Evolutionary conservation across 2,888 invertebrate genomes (phyloP).

Genomic region (Diarsia mendica): DNA sequence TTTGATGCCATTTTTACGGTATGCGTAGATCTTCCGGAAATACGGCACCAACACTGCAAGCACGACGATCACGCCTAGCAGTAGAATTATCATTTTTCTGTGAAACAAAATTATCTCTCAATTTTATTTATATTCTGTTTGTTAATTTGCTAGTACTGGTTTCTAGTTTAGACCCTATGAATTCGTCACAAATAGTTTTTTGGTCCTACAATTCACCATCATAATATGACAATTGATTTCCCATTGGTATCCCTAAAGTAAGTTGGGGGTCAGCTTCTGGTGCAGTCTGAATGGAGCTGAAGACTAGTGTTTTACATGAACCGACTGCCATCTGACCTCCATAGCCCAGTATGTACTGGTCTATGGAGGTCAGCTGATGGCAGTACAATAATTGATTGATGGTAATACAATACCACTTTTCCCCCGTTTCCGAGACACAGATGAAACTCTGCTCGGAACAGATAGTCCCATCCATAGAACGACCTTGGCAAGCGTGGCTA

Average conservation of each 20-base stretch:
- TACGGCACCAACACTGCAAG: slow-evolving; percentile 63
- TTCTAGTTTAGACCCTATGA: background rate
- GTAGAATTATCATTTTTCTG: slow-evolving; percentile 65
- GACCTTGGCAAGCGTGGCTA: background rate
- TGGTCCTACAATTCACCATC: background rate
- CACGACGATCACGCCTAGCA: slow-evolving; percentile 65
- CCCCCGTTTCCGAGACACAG: background rate
- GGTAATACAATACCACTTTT: background rate
- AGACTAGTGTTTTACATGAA: background rate
- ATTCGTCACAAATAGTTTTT: background rate
- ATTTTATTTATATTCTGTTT: background rate
- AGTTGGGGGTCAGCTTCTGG: background rate
- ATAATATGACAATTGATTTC: background rate
- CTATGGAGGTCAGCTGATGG: too few relatives aligned
- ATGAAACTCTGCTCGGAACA: background rate
- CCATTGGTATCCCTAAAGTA: background rate
- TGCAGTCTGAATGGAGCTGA: background rate
- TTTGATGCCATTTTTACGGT: slow-evolving; percentile 70
- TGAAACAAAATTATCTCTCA: background rate
- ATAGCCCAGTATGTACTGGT: too few relatives aligned
- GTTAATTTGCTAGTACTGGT: background rate
- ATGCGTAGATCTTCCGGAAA: slow-evolving; percentile 66
- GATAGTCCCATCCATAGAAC: background rate
- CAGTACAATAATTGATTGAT: too few relatives aligned
- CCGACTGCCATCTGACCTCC: background rate